Conservation (phyloP, 2,113 vertebrate genomes). For the Corvus hawaiiensis region DNA sequence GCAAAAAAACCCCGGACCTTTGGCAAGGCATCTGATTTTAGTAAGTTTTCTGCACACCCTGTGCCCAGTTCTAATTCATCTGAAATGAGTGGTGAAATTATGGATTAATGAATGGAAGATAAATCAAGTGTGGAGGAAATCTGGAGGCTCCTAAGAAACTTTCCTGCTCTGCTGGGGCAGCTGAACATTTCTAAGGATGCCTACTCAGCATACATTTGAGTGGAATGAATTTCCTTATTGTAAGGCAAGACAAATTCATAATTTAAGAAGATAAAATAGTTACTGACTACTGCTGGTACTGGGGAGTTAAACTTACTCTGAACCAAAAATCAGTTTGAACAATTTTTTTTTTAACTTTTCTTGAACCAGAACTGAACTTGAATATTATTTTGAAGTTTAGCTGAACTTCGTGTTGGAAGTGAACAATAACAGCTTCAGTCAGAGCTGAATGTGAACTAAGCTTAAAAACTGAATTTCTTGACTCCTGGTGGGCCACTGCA, state of each 20-base stretch:
- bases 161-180: not conserved
- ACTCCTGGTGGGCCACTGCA: not conserved
- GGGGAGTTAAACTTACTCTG: not conserved
- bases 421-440: constrained; percentile 22
- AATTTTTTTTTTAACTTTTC: not conserved
- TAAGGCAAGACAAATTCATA: not conserved
- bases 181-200: not conserved
- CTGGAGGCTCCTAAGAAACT: not conserved
- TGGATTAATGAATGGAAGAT: not conserved
- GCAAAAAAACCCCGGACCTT: not conserved
- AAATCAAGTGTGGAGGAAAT: not conserved
- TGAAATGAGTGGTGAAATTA: constrained; percentile 28
- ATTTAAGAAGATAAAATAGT: not conserved
- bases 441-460: not conserved
- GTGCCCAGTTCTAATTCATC: not conserved
- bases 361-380: constrained; percentile 37
- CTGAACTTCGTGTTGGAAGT: constrained; percentile 13
- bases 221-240: constrained; percentile 12
- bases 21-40: not conserved
- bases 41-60: not conserved
- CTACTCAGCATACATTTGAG: not conserved
- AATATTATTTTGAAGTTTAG: constrained; percentile 6
- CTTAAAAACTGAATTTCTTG: not conserved
- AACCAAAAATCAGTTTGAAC: not conserved
- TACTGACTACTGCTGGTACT: not conserved